A percentile compares a stretch with the other conserved stretches of the same genome.
Evolutionary conservation across 1,140 invertebrate species (phyloP).

Genomic region (Adelges cooleyi): DNA sequence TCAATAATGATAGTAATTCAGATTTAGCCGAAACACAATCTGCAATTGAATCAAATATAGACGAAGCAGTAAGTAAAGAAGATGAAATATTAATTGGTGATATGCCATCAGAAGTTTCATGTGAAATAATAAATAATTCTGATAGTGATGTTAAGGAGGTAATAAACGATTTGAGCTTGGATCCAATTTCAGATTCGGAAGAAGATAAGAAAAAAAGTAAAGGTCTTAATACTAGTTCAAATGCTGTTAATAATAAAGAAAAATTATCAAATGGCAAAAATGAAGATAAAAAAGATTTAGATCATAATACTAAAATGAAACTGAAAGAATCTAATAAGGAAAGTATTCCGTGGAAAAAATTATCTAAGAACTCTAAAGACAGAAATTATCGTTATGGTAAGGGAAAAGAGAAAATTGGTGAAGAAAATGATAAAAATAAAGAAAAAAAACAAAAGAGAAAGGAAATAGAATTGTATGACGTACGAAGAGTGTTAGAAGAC

Average conservation of each 20-base stretch:
- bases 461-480: slow-evolving; percentile 69
- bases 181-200: slow-evolving; percentile 23
- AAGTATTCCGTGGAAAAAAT: slow-evolving; percentile 60
- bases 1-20: not conserved
- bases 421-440: slow-evolving; percentile 37
- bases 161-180: not conserved
- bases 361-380: slow-evolving; percentile 65
- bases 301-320: not conserved
- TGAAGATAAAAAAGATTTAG: not conserved
- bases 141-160: not conserved
- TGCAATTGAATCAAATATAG: not conserved
- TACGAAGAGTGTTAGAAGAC: slow-evolving; percentile 59
- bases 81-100: not conserved
- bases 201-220: slow-evolving; percentile 18
- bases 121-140: slow-evolving; percentile 6
- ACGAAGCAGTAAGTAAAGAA: not conserved
- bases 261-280: slow-evolving; percentile 17
- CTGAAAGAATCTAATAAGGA: slow-evolving; percentile 34
- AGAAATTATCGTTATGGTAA: slow-evolving; percentile 56
- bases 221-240: not conserved
- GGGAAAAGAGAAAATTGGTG: slow-evolving; percentile 39
- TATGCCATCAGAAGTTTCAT: slow-evolving; percentile 3
- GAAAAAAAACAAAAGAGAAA: slow-evolving; percentile 60
- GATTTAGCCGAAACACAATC: not conserved
- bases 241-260: not conserved